Conservation (phyloP, 92 coral and sea anemone genomes). For the Porites divaricata region DNA sequence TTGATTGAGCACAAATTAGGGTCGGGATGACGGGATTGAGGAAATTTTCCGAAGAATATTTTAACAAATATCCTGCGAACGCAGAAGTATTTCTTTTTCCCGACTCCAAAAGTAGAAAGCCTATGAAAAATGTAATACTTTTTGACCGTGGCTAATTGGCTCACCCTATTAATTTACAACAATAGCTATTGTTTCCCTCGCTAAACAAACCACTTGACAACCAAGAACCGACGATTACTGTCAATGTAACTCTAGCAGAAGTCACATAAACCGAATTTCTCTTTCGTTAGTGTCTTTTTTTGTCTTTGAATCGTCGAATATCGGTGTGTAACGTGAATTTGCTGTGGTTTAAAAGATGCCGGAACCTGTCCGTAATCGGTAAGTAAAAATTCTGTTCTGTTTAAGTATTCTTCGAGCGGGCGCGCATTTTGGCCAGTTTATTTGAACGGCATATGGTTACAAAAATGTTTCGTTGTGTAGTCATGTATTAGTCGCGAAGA, state of each 20-base stretch:
- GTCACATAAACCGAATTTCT: no score
- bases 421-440: not conserved
- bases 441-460: not conserved
- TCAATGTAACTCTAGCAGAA: not conserved
- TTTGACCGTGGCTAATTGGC: constrained; percentile 21
- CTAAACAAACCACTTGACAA: constrained; percentile 26
- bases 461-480: not conserved
- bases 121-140: not conserved
- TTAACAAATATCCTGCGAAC: no score
- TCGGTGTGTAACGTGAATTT: not conserved
- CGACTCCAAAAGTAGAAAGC: no score
- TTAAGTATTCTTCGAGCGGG: not conserved
- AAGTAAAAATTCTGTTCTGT: constrained; percentile 20
- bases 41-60: no score
- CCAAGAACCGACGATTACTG: constrained; percentile 1
- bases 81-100: no score
- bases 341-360: constrained; percentile 14
- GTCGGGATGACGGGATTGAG: no score
- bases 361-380: constrained; percentile 32
- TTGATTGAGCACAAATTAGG: no score
- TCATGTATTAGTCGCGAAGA: not conserved
- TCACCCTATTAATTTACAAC: not conserved
- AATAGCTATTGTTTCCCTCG: constrained; percentile 6
- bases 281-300: no score
- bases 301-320: no score